phyloP scores from a whole-genome alignment of 2,888 invertebrate genomes.

The Catocala sponsa region DNA sequence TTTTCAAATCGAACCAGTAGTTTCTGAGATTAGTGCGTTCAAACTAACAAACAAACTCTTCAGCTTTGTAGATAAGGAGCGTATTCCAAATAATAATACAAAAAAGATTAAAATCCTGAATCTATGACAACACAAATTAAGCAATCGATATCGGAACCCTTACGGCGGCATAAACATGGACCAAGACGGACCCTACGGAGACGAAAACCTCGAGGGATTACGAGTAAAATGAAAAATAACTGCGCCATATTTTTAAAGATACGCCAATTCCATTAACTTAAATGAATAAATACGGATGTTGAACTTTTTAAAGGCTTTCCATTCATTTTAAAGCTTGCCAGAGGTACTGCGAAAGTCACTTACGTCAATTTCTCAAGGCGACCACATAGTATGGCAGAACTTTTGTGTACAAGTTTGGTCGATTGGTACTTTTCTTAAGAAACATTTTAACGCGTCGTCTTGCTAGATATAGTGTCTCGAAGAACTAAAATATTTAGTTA shows the following conservation, averaged over 20 bases:
- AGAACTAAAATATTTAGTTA: too few relatives aligned
- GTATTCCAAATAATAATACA: too few relatives aligned
- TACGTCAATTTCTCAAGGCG: conserved; percentile 53
- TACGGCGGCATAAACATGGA: conserved; percentile 7
- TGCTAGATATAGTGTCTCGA: too few relatives aligned
- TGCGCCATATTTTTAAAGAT: conserved; percentile 53
- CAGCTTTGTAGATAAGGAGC: too few relatives aligned
- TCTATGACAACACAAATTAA: conserved; percentile 6
- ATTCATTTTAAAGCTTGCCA: conserved; percentile 54
- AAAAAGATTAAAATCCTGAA: background rate
- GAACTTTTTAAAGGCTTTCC: conserved; percentile 51
- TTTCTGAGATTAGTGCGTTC: too few relatives aligned
- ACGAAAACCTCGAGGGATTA: conserved; percentile 6
- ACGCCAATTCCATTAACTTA: conserved; percentile 66
- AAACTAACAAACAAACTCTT: too few relatives aligned
- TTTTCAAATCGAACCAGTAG: too few relatives aligned
- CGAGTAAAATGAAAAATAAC: conserved; percentile 19
- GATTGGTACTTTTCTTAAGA: conserved; percentile 12
- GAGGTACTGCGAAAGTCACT: conserved; percentile 43
- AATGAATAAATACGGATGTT: conserved; percentile 65
- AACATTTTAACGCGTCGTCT: too few relatives aligned
- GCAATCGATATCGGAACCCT: conserved; percentile 8
- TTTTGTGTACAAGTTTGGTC: conserved; percentile 12
- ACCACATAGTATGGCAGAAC: conserved; percentile 22
- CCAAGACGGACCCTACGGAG: too few relatives aligned